phyloP scores from a whole-genome alignment of 2,888 invertebrate genomes.

The Chrysomela aeneicollis region DNA sequence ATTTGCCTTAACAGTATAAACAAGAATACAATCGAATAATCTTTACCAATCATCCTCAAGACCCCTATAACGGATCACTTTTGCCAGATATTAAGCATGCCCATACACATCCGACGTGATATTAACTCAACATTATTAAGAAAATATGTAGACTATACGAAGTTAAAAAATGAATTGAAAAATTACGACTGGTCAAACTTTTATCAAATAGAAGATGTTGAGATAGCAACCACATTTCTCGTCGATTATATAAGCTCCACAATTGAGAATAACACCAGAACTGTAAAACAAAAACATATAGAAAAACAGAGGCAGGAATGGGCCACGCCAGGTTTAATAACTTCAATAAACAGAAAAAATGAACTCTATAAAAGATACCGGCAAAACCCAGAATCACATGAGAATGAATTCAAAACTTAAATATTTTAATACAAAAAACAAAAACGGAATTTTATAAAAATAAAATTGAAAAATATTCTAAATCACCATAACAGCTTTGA shows the following conservation, averaged over 20 bases:
- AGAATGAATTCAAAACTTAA: too few relatives aligned
- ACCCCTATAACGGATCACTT: too few relatives aligned
- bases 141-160: constrained; percentile 3
- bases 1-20: too few relatives aligned
- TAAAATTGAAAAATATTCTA: too few relatives aligned
- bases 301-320: too few relatives aligned
- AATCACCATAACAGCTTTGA: too few relatives aligned
- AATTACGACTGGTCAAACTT: too few relatives aligned
- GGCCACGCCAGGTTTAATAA: background rate
- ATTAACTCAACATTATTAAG: background rate
- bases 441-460: background rate
- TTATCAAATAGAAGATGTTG: too few relatives aligned
- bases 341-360: background rate
- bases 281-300: too few relatives aligned
- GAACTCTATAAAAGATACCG: background rate
- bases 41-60: constrained; percentile 7
- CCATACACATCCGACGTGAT: background rate
- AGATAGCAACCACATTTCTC: background rate
- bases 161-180: background rate
- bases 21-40: background rate
- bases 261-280: background rate
- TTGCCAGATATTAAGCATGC: constrained; percentile 1
- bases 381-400: too few relatives aligned
- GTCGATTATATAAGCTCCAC: constrained; percentile 1
- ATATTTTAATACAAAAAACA: too few relatives aligned